phyloP scores from a whole-genome alignment of 2,888 invertebrate species.

The Leptarthrus brevirostris region DNA sequence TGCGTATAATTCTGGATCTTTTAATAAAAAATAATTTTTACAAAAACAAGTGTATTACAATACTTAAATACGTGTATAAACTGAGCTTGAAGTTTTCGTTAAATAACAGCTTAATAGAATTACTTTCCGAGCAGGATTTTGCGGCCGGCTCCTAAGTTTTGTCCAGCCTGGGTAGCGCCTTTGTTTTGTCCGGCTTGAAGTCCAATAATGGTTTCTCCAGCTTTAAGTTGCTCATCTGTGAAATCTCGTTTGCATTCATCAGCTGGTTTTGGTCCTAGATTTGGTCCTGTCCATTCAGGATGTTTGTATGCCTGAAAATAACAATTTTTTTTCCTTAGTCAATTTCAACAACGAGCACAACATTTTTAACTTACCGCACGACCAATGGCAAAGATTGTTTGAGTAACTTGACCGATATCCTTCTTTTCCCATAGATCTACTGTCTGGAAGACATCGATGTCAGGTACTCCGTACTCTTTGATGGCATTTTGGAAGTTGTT shows the following conservation, averaged over 20 bases:
- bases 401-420: conserved; percentile 86
- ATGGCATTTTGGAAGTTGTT: conserved; percentile 89
- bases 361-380: conserved; percentile 78
- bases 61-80: conserved; percentile 36
- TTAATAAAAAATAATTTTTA: conserved; percentile 42
- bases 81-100: not conserved
- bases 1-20: conserved; percentile 25
- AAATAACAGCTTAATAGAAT: conserved; percentile 56
- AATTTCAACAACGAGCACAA: not conserved
- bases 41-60: conserved; percentile 32
- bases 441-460: conserved; percentile 95
- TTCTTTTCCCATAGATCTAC: conserved; percentile 97
- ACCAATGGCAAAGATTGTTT: conserved; percentile 86
- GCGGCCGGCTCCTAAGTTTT: conserved; percentile 89
- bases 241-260: conserved; percentile 96
- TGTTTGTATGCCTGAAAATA: conserved; percentile 85
- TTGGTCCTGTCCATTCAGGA: conserved; percentile 86
- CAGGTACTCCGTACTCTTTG: conserved; percentile 88
- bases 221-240: conserved; percentile 88
- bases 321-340: not conserved
- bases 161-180: conserved; percentile 92
- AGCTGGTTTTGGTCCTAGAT: conserved; percentile 92
- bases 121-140: conserved; percentile 93
- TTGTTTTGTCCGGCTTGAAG: conserved; percentile 97
- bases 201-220: conserved; percentile 90